These are phyloP conservation scores for Onchidella celtica DNA, from an alignment of 2,888 invertebrate species.

Conservation along the genomic window DNA sequence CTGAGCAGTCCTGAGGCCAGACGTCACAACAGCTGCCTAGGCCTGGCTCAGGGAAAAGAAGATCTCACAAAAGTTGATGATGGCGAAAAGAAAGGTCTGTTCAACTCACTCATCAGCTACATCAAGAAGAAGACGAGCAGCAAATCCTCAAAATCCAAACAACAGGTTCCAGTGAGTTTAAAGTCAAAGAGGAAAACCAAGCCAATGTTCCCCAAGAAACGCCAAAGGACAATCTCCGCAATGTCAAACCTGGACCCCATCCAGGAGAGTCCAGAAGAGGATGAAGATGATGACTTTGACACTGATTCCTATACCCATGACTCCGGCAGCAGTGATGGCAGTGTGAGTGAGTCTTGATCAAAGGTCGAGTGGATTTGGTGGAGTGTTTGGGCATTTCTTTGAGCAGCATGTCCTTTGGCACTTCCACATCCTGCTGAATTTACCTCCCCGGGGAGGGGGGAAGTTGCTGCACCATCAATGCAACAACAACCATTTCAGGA, in stretches of 20 bases:
- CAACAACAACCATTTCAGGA: neutral
- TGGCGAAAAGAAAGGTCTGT: slow-evolving; percentile 71
- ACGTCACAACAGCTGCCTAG: slow-evolving; percentile 44
- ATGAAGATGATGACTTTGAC: slow-evolving; percentile 67
- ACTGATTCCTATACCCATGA: slow-evolving; percentile 69
- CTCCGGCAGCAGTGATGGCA: slow-evolving; percentile 55
- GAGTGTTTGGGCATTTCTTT: neutral
- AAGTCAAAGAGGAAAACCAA: slow-evolving; percentile 73
- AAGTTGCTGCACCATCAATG: neutral
- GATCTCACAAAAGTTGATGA: slow-evolving; percentile 56
- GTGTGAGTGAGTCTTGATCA: slow-evolving; percentile 54
- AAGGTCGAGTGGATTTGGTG: slow-evolving; percentile 38
- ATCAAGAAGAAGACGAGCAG: slow-evolving; percentile 63
- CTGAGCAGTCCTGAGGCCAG: slow-evolving; percentile 44
- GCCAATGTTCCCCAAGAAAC: slow-evolving; percentile 68
- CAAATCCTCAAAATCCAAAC: slow-evolving; percentile 26
- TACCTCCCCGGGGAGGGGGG: neutral
- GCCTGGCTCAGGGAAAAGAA: slow-evolving; percentile 51
- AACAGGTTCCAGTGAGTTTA: slow-evolving; percentile 30
- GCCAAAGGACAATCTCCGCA: slow-evolving; percentile 73
- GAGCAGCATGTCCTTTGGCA: neutral
- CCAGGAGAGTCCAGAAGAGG: slow-evolving; percentile 74
- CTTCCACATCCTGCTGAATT: neutral
- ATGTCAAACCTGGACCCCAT: slow-evolving; percentile 76
- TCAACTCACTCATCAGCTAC: slow-evolving; percentile 68